Percentiles rank a stretch among this genome's conserved stretches.
Conservation (phyloP, 2,113 vertebrate genomes). For the Protobothrops flavoviridis region DNA sequence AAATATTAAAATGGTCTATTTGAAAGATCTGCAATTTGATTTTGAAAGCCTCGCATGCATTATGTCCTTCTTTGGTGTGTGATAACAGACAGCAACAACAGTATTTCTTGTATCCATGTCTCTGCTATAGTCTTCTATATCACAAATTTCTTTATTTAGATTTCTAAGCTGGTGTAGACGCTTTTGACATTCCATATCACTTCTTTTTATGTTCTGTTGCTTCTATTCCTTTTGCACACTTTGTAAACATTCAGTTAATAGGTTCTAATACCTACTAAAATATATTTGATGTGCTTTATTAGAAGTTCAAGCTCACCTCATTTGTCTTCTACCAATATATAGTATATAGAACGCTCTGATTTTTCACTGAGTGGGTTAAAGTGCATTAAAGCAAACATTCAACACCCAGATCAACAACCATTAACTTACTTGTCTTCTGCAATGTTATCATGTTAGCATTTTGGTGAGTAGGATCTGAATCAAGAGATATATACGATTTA, state of each 20-base stretch:
- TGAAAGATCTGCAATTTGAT: neutral
- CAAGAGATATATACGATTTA: neutral
- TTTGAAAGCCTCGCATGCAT: neutral
- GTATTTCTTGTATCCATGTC: neutral
- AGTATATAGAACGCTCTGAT: neutral
- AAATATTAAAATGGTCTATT: neutral
- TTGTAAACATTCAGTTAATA: neutral
- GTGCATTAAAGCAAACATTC: neutral
- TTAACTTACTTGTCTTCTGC: neutral
- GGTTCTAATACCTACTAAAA: neutral
- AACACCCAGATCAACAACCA: neutral
- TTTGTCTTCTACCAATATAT: neutral
- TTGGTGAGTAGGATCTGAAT: neutral
- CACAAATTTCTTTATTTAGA: neutral
- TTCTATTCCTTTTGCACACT: neutral
- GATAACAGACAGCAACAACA: neutral
- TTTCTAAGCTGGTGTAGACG: neutral
- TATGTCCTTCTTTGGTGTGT: neutral
- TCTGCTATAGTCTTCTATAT: neutral
- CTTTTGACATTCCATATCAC: neutral
- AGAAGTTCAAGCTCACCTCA: neutral
- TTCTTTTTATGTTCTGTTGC: neutral
- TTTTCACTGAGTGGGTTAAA: neutral
- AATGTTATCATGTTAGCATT: neutral
- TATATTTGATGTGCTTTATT: neutral